A percentile compares a stretch with the other conserved stretches of the same genome.
Evolutionary conservation across 2,113 vertebrate genomes (phyloP).

Genomic region (Rhegmatorhina hoffmannsi): DNA sequence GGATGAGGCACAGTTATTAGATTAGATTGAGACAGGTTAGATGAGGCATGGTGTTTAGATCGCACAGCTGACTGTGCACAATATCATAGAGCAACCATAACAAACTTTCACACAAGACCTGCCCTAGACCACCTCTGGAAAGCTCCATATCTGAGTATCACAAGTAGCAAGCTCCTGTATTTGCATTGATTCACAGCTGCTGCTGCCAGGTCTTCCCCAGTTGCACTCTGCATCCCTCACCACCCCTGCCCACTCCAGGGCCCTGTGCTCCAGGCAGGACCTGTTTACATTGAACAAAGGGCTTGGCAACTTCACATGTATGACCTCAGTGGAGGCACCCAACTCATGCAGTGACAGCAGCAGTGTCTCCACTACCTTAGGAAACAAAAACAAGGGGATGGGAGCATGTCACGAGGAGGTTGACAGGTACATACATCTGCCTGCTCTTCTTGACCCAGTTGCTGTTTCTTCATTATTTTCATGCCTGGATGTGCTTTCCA

Average conservation of each 20-base stretch:
- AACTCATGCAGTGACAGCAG: background rate
- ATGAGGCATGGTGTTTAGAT: rapidly evolving
- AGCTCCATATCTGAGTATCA: background rate
- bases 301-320: rapidly evolving
- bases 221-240: background rate
- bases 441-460: background rate
- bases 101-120: background rate
- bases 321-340: background rate
- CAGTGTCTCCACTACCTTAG: background rate
- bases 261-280: background rate
- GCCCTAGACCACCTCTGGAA: background rate
- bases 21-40: background rate
- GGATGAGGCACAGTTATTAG: rapidly evolving
- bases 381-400: rapidly evolving
- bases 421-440: background rate
- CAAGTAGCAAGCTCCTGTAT: background rate
- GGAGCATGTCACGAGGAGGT: rapidly evolving
- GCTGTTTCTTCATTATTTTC: background rate
- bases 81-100: background rate
- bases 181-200: background rate
- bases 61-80: rapidly evolving
- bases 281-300: background rate
- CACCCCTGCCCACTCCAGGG: rapidly evolving
- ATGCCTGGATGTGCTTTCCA: background rate
- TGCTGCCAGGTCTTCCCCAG: background rate